Base-by-base conservation (phyloP, 2,888 invertebrate genomes). In the Villa cingulata region DNA sequence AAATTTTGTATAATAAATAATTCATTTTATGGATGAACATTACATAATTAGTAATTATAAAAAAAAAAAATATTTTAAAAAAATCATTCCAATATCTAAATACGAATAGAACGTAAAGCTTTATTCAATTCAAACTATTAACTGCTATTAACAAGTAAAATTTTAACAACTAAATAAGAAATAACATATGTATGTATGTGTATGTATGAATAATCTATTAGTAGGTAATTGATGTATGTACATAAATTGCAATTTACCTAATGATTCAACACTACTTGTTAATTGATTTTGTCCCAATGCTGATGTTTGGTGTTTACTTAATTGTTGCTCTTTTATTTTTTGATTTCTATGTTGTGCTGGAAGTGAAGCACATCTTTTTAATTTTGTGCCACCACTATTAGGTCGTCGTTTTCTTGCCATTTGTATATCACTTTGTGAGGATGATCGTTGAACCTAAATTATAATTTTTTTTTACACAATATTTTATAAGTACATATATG, bases 351-450 rank as follows among this genome's bases (percentile, higher is more conserved):
- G 62, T 45, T 61, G 62, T 49, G 70, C 66, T 4, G 76, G 75
- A 40, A 76, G 62, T 4, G 76, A 76, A 5, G 74, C 74, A 55
- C 76, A 76, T 34, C 76, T 65, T 57, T 76, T 75, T 12, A 76
- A 58, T 59, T 74, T 74, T 19, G 70, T 72, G 54, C 70, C 72
- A 34, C 54, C 53, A 29, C 57, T 54, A 19, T 55, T 53, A 14
- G 60, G 59, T 9, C 63, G 60, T 29, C 74, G 61, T 54, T 74
- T 70, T 50, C 74, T 71, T 27, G 66, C 68, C 47, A 68, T 69
- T 15, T 70, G 66, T n/a, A 74, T 72, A 58, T 76, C 75, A 53
- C 69, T 71, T 55, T 75, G 74, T 1, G 75, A 75, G 48, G 73
- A 73, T 5, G 76, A 76, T 52, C 75, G 63, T 54, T 76, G 75